Percentiles rank a stretch among this genome's conserved stretches.
Evolutionary conservation across 1,140 invertebrate species (phyloP).

Genomic region (Pristionchus pacificus): DNA sequence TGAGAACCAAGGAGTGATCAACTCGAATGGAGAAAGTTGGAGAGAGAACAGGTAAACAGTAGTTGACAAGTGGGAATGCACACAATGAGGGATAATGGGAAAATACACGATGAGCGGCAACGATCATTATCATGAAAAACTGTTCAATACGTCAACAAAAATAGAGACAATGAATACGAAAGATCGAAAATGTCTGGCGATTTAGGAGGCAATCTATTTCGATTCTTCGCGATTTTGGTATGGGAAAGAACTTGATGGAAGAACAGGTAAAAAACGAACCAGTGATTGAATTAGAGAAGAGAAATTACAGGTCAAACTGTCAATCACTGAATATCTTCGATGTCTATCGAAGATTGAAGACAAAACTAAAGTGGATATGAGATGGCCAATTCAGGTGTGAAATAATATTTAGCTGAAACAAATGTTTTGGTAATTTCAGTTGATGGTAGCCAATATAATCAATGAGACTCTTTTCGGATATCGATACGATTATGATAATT

Average conservation of each 20-base stretch:
- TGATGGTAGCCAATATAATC: not conserved
- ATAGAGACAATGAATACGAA: too few species aligned
- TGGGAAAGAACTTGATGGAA: not conserved
- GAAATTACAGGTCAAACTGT: not conserved
- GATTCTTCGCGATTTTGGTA: not conserved
- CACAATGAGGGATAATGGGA: too few species aligned
- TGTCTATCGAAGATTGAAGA: not conserved
- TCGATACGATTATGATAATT: not conserved
- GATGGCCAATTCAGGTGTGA: not conserved
- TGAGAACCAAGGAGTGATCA: not conserved
- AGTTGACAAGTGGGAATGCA: too few species aligned
- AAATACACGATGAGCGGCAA: too few species aligned
- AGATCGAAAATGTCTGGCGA: too few species aligned
- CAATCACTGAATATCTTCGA: not conserved
- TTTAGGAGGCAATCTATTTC: not conserved
- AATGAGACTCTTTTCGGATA: not conserved
- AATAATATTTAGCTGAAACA: too few species aligned
- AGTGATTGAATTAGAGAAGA: too few species aligned
- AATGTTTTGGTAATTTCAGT: not conserved
- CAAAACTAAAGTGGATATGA: not conserved
- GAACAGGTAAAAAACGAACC: too few species aligned
- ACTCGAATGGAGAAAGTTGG: not conserved
- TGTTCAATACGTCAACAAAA: too few species aligned
- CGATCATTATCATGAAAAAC: too few species aligned
- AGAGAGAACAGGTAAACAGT: not conserved